These are phyloP conservation scores for Hypothenemus hampei DNA, from an alignment of 1,140 invertebrate genomes.

Conservation along the genomic window DNA sequence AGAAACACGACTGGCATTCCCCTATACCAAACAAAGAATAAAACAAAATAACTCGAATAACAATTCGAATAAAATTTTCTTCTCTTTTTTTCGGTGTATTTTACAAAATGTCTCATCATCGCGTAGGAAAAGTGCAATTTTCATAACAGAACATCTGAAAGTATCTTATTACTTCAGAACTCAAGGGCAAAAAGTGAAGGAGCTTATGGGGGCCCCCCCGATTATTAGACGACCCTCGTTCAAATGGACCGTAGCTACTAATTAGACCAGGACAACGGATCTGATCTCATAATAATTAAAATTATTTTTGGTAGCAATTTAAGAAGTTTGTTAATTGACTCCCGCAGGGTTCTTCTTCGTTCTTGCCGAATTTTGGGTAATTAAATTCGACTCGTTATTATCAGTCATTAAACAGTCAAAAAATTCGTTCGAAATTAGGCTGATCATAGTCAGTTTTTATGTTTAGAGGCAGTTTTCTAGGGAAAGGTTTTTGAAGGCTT, in stretches of 20 bases:
- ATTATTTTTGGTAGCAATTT: constrained; percentile 11
- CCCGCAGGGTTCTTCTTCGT: background rate
- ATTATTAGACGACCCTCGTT: constrained; percentile 6
- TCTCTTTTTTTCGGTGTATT: no score
- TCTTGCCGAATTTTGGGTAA: background rate
- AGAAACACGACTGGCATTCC: constrained; percentile 6
- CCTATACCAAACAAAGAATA: no score
- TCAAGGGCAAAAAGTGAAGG: constrained; percentile 41
- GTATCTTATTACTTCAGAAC: constrained; percentile 43
- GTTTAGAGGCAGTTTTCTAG: no score
- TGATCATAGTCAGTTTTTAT: no score
- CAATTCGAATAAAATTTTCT: no score
- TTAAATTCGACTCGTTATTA: background rate
- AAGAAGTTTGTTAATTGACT: constrained; percentile 5
- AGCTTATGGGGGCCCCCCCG: constrained; percentile 21
- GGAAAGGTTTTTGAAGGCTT: no score
- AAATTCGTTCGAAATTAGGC: no score
- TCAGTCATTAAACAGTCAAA: background rate
- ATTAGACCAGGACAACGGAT: constrained; percentile 3
- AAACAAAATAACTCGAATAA: no score
- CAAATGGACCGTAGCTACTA: constrained; percentile 3
- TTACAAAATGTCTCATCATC: no score
- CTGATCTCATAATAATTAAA: constrained; percentile 13
- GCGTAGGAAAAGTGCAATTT: no score
- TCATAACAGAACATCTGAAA: background rate